These are phyloP conservation scores for Melanostoma scalare DNA, from an alignment of 2,888 invertebrate genomes.

Conservation along the genomic window DNA sequence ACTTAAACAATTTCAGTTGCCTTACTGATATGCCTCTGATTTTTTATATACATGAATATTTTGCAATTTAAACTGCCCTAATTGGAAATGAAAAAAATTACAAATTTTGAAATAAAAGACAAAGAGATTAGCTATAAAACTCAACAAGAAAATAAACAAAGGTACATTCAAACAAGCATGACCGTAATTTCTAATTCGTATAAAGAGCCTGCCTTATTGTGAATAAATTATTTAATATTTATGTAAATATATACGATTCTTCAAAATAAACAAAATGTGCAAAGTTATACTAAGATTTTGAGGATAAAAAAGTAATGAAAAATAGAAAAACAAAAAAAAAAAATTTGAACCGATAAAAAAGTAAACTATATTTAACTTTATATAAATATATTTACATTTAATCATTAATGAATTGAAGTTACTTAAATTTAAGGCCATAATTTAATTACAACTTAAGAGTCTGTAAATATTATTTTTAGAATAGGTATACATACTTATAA, in stretches of 20 bases:
- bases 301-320: background rate
- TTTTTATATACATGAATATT: slow-evolving; percentile 19
- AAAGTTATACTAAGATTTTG: slow-evolving; percentile 51
- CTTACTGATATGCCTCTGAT: slow-evolving; percentile 50
- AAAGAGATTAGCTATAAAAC: slow-evolving; percentile 11
- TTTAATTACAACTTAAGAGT: slow-evolving; percentile 46
- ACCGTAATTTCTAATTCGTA: slow-evolving; percentile 17
- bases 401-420: slow-evolving; percentile 2
- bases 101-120: slow-evolving; percentile 27
- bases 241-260: slow-evolving; percentile 55
- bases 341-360: too few relatives aligned
- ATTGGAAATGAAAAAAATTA: slow-evolving; percentile 19
- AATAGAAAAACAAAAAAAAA: slow-evolving; percentile 9
- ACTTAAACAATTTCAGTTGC: slow-evolving; percentile 57
- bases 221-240: slow-evolving; percentile 48
- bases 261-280: slow-evolving; percentile 46
- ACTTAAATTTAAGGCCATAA: slow-evolving; percentile 37
- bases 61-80: slow-evolving; percentile 55
- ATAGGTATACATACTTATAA: slow-evolving; percentile 15
- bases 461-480: slow-evolving; percentile 62
- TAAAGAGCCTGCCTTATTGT: slow-evolving; percentile 67
- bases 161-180: background rate
- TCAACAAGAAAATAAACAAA: slow-evolving; percentile 5
- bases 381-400: slow-evolving; percentile 13
- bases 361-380: slow-evolving; percentile 10